Evolutionary conservation across 2,888 invertebrate genomes (phyloP).

Genomic region (Poecilobothrus nobilitatus): DNA sequence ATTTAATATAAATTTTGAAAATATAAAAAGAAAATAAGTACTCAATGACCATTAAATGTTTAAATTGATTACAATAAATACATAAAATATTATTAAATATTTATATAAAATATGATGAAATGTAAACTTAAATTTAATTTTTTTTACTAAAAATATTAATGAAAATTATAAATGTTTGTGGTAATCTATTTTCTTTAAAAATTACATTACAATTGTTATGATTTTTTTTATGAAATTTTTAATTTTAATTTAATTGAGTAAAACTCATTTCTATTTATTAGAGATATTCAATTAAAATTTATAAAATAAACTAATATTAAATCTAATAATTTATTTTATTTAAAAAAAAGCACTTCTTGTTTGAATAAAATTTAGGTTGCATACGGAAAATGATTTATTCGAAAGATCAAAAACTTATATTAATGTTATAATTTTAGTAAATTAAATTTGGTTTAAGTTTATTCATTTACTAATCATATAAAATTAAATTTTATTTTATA

Average conservation of each 20-base stretch:
- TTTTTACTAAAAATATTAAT: background rate
- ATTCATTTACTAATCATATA: too few relatives aligned
- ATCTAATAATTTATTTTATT: conserved; percentile 6
- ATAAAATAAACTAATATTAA: background rate
- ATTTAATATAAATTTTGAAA: background rate
- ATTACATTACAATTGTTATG: background rate
- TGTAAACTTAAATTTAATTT: background rate
- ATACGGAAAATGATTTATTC: too few relatives aligned
- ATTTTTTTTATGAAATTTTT: background rate
- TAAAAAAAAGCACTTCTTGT: background rate
- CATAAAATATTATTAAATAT: background rate
- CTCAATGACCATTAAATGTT: background rate
- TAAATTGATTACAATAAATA: background rate
- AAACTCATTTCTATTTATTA: conserved; percentile 6
- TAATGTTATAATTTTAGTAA: too few relatives aligned
- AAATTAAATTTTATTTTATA: too few relatives aligned
- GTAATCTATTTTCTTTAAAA: background rate
- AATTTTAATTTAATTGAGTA: conserved; percentile 3
- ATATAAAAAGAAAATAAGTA: background rate
- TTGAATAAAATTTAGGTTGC: too few relatives aligned
- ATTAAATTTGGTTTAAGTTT: too few relatives aligned
- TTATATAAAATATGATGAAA: background rate
- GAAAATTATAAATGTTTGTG: background rate
- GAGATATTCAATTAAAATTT: background rate
- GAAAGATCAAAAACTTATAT: too few relatives aligned